phyloP scores from a whole-genome alignment of 2,888 invertebrate genomes.

The Drosophila fungiperda region DNA sequence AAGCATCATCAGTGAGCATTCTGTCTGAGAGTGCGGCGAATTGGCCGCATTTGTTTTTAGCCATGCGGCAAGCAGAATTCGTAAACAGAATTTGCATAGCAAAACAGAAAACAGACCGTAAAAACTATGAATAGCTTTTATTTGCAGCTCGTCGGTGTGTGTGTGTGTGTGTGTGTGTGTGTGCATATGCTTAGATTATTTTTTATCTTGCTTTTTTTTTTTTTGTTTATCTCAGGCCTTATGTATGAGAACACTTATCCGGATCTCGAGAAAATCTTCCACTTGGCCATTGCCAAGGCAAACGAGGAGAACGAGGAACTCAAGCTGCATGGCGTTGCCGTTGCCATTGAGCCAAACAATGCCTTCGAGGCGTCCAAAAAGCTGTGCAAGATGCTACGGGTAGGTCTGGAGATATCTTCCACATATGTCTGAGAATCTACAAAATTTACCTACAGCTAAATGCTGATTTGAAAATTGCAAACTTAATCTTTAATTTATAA shows the following conservation, averaged over 20 bases:
- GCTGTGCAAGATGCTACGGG: constrained; percentile 86
- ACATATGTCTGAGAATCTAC: background rate
- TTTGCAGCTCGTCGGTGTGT: background rate
- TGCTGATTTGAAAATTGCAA: background rate
- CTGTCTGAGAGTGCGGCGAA: constrained; percentile 41
- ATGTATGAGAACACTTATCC: constrained; percentile 78
- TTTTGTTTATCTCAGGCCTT: constrained; percentile 68
- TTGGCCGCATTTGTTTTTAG: constrained; percentile 42
- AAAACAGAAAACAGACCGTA: constrained; percentile 62
- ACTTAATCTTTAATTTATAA: background rate
- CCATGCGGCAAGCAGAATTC: constrained; percentile 19
- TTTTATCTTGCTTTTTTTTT: background rate
- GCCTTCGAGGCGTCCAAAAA: constrained; percentile 86
- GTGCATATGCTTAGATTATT: background rate
- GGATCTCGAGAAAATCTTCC: constrained; percentile 82
- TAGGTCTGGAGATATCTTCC: constrained; percentile 60
- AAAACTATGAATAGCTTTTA: constrained; percentile 35
- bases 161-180: background rate
- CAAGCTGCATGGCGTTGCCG: constrained; percentile 73
- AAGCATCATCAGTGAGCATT: constrained; percentile 23
- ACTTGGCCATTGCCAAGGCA: constrained; percentile 81
- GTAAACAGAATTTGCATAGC: constrained; percentile 71
- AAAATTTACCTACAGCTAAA: background rate
- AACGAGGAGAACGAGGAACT: constrained; percentile 78
- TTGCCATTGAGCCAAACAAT: constrained; percentile 86